These are phyloP conservation scores for Plagodis pulveraria DNA, from an alignment of 2,888 invertebrate species.

Conservation along the genomic window DNA sequence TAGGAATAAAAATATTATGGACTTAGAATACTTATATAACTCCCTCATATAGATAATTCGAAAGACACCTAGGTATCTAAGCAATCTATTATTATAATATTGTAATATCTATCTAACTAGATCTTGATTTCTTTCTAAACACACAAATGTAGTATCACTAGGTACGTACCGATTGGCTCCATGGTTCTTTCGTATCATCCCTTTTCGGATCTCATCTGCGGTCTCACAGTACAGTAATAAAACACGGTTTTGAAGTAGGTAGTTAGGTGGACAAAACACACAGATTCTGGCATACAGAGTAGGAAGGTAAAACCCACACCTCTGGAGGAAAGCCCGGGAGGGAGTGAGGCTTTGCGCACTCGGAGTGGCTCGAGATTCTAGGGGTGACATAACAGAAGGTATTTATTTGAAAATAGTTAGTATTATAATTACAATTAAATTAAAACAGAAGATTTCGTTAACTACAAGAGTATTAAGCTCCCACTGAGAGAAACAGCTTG, in stretches of 20 bases:
- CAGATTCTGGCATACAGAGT: constrained; percentile 23
- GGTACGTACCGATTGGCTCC: constrained; percentile 22
- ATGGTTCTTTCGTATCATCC: constrained; percentile 12
- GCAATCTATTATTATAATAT: too few species aligned
- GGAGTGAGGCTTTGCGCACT: constrained; percentile 76
- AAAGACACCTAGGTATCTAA: too few species aligned
- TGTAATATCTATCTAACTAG: neutral
- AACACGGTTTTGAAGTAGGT: constrained; percentile 34
- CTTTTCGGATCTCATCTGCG: neutral
- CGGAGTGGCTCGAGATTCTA: constrained; percentile 53
- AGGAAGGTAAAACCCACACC: constrained; percentile 31
- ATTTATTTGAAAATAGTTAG: neutral
- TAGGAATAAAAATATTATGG: too few species aligned
- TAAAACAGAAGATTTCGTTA: neutral
- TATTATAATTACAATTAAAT: neutral
- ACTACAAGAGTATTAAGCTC: neutral
- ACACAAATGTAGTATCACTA: neutral
- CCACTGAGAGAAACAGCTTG: too few species aligned
- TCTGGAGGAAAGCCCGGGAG: constrained; percentile 59
- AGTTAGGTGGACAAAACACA: constrained; percentile 42
- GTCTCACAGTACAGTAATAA: constrained; percentile 23
- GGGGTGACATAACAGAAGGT: constrained; percentile 54
- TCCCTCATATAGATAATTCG: too few species aligned
- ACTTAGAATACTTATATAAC: too few species aligned
- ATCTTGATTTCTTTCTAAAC: neutral